Percentiles rank a stretch among this genome's conserved stretches.
These are phyloP conservation scores for Hipposideros armiger DNA, from an alignment of 2,113 vertebrate species.

Conservation along the genomic window DNA sequence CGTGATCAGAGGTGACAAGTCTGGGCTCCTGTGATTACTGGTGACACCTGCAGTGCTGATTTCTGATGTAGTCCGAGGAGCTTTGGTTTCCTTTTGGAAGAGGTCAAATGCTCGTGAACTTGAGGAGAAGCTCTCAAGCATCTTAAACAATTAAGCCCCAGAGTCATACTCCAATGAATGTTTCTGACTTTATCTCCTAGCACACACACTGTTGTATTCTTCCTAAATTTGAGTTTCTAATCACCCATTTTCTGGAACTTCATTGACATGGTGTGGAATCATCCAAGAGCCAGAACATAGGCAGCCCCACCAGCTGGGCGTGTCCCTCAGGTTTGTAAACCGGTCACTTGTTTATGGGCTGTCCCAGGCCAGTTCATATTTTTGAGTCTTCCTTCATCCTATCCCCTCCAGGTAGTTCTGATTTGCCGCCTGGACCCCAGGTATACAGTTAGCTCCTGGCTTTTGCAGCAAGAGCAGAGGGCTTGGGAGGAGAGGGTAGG, in stretches of 20 bases:
- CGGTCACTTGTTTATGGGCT: neutral
- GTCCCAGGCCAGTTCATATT: neutral
- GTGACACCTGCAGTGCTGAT: neutral
- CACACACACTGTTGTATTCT: neutral
- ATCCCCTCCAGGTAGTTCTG: neutral
- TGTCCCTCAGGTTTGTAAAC: neutral
- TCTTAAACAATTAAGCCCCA: neutral
- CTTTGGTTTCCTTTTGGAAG: neutral
- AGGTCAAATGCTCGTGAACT: neutral
- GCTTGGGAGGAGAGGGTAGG: neutral
- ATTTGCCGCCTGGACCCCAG: neutral
- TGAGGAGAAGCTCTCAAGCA: neutral
- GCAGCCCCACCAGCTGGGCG: neutral
- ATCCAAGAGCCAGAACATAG: neutral
- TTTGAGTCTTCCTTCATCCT: neutral
- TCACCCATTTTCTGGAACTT: slow-evolving; percentile 6
- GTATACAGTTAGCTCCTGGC: neutral
- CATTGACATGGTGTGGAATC: neutral
- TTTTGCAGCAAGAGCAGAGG: neutral
- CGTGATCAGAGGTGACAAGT: neutral
- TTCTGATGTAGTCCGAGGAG: neutral
- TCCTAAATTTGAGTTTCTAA: neutral
- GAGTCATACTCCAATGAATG: neutral
- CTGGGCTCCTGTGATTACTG: neutral
- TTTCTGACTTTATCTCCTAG: slow-evolving; percentile 8